Base-by-base conservation (phyloP, 2,888 invertebrate species). In the Heliconius erato region DNA sequence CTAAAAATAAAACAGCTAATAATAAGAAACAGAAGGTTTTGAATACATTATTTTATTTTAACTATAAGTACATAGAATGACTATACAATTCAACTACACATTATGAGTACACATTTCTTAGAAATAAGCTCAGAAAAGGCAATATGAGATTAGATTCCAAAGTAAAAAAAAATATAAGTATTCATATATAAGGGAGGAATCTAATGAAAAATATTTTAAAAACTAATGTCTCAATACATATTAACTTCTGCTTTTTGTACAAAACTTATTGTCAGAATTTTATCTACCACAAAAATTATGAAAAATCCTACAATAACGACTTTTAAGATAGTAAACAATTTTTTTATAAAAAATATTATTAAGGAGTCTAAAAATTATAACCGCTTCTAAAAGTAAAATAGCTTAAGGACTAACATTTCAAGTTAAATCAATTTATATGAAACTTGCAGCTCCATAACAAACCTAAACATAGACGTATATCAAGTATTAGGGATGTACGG, bases 21-120 rank as follows among this genome's bases (percentile, higher is more conserved):
- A 35, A 79, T 74, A 65, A 67, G 16, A 80, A 76, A 68, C 40
- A 76, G 49, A n/a, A 11, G 32, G 26, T 59, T 71, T 54, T 35
- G 19, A 40, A 77, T 74, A 28, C 23, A 79, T 68, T 74, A 78
- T 35, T 83, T 79, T 78, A 83, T 82, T 80, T 74, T 74, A 40
- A 77, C 77, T 82, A 82, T 74, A 82, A 72, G 67, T 84, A 84
- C 80, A 84, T 74, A 65, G 59, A 82, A 76, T 71, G 65, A 67
- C 35, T 83, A 83, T 77, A 71, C n/a, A 59, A 32, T 69, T 40
- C 49, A 71, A 67, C 44, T 71, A 81, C 40, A 76, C 23, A 26
- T 26, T 54, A 76, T 40, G 59, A 23, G 23, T 69, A 59, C 26
- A 44, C 26, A n/a, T 63, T 80, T 77, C 35, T 35, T 77, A 6